These are phyloP conservation scores for Upupa epops DNA, from an alignment of 2,113 vertebrate species.

Conservation along the genomic window DNA sequence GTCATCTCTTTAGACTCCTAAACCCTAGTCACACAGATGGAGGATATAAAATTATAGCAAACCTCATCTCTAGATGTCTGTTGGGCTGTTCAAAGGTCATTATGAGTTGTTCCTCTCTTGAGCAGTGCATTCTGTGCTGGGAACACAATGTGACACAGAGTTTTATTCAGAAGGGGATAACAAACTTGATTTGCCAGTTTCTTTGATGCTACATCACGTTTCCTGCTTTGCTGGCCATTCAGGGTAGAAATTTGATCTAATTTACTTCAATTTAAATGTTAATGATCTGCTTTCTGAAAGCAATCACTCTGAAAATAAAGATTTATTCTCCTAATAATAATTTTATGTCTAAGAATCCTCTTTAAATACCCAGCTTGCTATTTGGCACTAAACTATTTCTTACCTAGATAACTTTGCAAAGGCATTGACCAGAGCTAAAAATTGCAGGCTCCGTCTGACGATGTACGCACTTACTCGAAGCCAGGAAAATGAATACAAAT, in stretches of 20 bases:
- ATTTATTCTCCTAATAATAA: constrained; percentile 9
- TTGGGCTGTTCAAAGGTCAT: neutral
- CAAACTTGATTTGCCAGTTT: constrained; percentile 29
- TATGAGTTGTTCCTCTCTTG: neutral
- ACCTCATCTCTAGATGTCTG: neutral
- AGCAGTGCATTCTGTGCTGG: neutral
- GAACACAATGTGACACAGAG: neutral
- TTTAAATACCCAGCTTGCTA: neutral
- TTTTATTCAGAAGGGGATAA: constrained; percentile 43
- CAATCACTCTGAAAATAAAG: constrained; percentile 38
- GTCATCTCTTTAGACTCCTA: neutral
- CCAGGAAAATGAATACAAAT: neutral
- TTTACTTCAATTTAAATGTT: constrained; percentile 67
- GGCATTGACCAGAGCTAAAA: neutral
- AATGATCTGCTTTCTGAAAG: constrained; percentile 20
- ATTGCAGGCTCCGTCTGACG: neutral
- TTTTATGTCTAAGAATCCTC: neutral
- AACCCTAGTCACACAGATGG: neutral
- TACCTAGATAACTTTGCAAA: neutral
- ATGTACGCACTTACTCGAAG: neutral
- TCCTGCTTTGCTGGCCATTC: constrained; percentile 19
- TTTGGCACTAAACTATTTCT: neutral
- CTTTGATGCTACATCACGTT: constrained; percentile 33
- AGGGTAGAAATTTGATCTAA: constrained; percentile 28
- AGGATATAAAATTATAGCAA: neutral